phyloP scores from a whole-genome alignment of 2,888 invertebrate species.

The Ommatoiulus sabulosus region DNA sequence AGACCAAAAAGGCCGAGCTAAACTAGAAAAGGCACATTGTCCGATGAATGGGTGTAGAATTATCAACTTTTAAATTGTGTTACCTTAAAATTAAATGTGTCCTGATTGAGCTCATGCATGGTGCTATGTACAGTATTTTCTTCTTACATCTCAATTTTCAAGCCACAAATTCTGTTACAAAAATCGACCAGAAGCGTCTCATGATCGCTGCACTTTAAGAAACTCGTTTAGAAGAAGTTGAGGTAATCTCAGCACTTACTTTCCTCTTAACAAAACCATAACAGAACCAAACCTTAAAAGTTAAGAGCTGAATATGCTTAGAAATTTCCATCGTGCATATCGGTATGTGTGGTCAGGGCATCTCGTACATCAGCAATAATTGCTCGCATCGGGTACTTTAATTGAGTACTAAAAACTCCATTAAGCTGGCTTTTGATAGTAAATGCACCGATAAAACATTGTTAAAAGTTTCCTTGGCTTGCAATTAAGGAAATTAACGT shows the following conservation, averaged over 20 bases:
- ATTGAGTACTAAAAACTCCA: neutral
- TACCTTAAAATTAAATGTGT: no score
- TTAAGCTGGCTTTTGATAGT: neutral
- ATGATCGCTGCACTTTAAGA: neutral
- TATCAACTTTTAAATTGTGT: no score
- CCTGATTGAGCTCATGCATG: no score
- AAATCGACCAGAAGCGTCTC: neutral
- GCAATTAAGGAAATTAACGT: neutral
- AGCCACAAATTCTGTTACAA: no score
- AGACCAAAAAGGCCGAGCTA: no score
- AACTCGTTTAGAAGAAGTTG: neutral
- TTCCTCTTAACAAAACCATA: neutral
- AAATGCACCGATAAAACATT: neutral
- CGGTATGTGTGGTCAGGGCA: neutral
- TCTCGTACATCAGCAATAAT: neutral
- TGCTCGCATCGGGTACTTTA: conserved; percentile 14
- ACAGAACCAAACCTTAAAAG: neutral
- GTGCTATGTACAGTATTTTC: no score
- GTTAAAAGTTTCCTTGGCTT: neutral
- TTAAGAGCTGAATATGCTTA: neutral
- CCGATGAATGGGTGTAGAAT: no score
- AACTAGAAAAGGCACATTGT: no score
- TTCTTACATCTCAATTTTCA: no score
- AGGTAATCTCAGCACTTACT: neutral
- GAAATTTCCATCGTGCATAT: neutral